A percentile compares a stretch with the other conserved stretches of the same genome.
Conservation (phyloP, 2,888 invertebrate species). For the Rambutsinella grinnellia region DNA sequence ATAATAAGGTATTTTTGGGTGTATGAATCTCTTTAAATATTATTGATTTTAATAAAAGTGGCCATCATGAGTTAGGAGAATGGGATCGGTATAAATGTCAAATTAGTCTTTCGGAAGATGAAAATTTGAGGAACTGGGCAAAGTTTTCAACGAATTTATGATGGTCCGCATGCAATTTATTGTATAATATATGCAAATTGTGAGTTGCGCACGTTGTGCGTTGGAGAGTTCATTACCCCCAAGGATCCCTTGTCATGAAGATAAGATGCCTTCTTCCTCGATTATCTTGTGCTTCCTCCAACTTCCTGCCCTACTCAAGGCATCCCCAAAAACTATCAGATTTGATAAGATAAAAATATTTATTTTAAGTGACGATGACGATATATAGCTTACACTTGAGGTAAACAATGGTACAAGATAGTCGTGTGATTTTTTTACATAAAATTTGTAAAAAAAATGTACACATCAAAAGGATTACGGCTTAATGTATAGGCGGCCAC, state of each 20-base stretch:
- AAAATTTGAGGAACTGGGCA: too few species aligned
- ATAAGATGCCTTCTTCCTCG: background rate
- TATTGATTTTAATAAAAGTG: too few species aligned
- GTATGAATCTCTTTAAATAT: too few species aligned
- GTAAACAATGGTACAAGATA: too few species aligned
- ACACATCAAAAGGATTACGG: too few species aligned
- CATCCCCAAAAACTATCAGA: background rate
- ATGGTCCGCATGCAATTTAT: background rate
- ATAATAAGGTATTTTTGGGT: too few species aligned
- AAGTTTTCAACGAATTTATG: too few species aligned
- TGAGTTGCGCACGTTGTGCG: background rate
- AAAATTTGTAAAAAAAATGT: slow-evolving; percentile 1
- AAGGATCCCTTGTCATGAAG: background rate
- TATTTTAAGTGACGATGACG: background rate
- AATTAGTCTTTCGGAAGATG: too few species aligned
- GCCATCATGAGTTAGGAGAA: too few species aligned
- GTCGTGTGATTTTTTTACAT: too few species aligned
- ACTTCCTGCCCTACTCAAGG: background rate
- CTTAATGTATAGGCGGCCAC: too few species aligned
- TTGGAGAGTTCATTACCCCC: background rate
- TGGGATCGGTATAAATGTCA: too few species aligned
- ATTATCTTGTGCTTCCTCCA: background rate
- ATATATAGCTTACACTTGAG: background rate
- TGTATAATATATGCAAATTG: background rate
- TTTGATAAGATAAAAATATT: background rate